Base-by-base conservation (phyloP, 2,888 invertebrate genomes). In the Hipparchia sbordonii region DNA sequence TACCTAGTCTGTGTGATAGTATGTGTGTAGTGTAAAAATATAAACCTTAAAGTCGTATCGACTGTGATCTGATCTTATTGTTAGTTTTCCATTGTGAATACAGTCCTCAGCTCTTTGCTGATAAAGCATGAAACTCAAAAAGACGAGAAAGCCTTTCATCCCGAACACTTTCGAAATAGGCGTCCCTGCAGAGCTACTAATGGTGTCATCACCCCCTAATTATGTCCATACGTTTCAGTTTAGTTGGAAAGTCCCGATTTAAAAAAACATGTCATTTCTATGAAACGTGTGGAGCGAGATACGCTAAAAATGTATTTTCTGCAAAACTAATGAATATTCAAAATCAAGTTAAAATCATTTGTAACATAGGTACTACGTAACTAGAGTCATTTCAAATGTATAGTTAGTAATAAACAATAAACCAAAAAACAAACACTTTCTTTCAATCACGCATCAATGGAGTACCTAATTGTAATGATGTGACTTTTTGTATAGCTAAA, bases 81-180 rank as follows among this genome's bases (percentile, higher is more conserved):
- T 77, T 74, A 70, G 61, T 52, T 72, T 74, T 73, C 67, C 76
- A 82, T 82, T 82, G 82, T 84, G 75, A 75, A 76, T 77, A 76
- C 79, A 80, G 74, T 74, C 68, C 70, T 68, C 33, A 67, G 67
- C 69, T 59, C 75, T 78, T 70, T 74, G 62, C 75, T 78, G 81
- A 82, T 82, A 84, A 80, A 79, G 79, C 79, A 82, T 77, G 79
- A 76, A 78, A 67, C 68, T 74, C 74, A 74, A 75, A 76, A 78
- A 75, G 78, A 77, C 77, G 78, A 73, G 76, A 77, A 78, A 80
- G 63, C 79, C 80, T 82, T 81, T 79, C 78, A 80, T 79, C 80
- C 75, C 74, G 45, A 69, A 74, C 73, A 76, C 76, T 77, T 77
- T 74, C 56, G 66, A 65, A 59, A 33, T 48, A 66, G 68, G 60